phyloP scores from a whole-genome alignment of 2,113 vertebrate species.

The Aegypius monachus region DNA sequence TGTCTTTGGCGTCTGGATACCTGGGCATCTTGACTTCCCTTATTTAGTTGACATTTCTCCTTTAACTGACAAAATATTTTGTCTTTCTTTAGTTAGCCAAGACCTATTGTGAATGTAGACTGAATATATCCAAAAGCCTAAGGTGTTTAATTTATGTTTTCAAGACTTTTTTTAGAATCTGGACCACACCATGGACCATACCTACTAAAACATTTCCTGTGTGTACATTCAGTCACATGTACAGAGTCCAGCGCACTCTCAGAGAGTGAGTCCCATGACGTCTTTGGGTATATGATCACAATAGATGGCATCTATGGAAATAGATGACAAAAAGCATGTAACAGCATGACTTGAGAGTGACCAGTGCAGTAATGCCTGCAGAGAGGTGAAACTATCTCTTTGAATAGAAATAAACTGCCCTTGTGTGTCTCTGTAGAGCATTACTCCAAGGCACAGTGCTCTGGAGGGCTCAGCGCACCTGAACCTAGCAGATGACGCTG shows the following conservation, averaged over 20 bases:
- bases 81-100: background rate
- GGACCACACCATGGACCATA: background rate
- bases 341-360: background rate
- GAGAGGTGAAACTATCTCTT: background rate
- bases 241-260: fast-evolving
- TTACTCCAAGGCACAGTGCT: background rate
- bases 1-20: background rate
- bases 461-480: fast-evolving
- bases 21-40: background rate
- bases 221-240: fast-evolving
- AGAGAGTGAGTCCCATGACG: fast-evolving
- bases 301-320: background rate
- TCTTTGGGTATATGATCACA: background rate
- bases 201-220: background rate
- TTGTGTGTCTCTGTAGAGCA: background rate
- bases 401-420: background rate
- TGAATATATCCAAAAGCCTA: background rate
- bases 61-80: background rate
- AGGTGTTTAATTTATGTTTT: background rate
- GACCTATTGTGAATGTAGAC: background rate
- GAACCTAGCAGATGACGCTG: background rate
- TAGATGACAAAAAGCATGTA: background rate
- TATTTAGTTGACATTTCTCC: background rate
- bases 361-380: background rate
- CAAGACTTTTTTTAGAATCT: background rate